Percentiles rank a stretch among this genome's conserved stretches.
phyloP scores from a whole-genome alignment of 2,113 vertebrate species.

The Sphyrna mokarran region DNA sequence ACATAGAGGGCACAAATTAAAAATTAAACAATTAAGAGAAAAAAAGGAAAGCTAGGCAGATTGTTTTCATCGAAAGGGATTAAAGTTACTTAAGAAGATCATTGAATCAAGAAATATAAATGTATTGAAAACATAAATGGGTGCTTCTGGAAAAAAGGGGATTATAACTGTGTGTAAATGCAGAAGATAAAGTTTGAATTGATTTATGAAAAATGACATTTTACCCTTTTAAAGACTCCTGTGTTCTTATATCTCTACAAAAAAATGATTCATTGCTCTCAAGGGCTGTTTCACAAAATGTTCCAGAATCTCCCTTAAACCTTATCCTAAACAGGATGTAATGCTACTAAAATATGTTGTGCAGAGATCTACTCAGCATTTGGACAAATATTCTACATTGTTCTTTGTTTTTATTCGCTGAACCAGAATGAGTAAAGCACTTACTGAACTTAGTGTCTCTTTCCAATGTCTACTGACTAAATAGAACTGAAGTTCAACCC shows the following conservation, averaged over 20 bases:
- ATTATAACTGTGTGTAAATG: background rate
- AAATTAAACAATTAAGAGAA: background rate
- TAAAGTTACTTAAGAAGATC: background rate
- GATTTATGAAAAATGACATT: background rate
- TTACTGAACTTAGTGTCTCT: background rate
- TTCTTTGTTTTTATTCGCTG: conserved; percentile 1
- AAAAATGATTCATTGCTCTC: background rate
- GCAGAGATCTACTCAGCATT: background rate
- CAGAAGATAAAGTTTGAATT: background rate
- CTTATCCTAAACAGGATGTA: background rate
- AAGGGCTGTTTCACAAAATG: background rate
- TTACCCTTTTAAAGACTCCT: background rate
- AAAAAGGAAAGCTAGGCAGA: background rate
- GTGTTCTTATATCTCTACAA: background rate
- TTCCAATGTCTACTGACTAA: background rate
- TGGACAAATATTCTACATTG: background rate
- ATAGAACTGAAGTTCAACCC: background rate
- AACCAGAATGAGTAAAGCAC: background rate
- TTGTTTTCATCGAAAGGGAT: background rate
- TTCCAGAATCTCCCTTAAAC: background rate
- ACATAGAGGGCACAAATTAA: background rate
- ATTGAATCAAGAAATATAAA: background rate
- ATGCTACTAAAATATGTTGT: background rate
- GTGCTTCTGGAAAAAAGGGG: background rate
- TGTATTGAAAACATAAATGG: background rate